phyloP scores from a whole-genome alignment of 2,888 invertebrate genomes.

The Drosophila buzzatii region DNA sequence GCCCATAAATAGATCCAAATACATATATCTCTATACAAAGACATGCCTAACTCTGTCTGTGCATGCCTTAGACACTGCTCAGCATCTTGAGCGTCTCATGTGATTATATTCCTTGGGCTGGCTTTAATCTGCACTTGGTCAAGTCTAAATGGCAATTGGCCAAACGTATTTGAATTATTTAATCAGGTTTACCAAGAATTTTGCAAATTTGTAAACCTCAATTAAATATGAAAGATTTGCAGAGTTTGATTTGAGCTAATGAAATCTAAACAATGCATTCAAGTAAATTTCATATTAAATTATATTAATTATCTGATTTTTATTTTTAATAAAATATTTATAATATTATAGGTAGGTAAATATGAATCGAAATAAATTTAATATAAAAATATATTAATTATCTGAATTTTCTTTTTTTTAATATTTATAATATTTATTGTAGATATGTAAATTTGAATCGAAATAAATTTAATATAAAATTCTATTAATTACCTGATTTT shows the following conservation, averaged over 20 bases:
- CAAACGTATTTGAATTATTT: background rate
- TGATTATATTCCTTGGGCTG: conserved; percentile 3
- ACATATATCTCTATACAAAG: background rate
- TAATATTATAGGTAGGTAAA: no score
- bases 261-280: no score
- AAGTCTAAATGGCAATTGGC: background rate
- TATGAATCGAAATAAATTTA: no score
- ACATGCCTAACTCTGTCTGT: background rate
- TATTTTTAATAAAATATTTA: no score
- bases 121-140: conserved; percentile 1
- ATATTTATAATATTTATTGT: no score
- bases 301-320: no score
- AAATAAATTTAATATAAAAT: no score
- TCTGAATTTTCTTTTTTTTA: no score
- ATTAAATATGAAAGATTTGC: conserved; percentile 7
- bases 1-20: conserved; percentile 28
- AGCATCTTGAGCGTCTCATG: conserved; percentile 9
- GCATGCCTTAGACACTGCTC: conserved; percentile 3
- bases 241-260: background rate
- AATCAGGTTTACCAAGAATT: conserved; percentile 1
- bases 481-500: no score
- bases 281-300: no score
- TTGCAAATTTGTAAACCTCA: conserved; percentile 4
- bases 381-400: no score
- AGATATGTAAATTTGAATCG: no score